phyloP scores from a whole-genome alignment of 1,140 invertebrate genomes.

The Penaeus vannamei region DNA sequence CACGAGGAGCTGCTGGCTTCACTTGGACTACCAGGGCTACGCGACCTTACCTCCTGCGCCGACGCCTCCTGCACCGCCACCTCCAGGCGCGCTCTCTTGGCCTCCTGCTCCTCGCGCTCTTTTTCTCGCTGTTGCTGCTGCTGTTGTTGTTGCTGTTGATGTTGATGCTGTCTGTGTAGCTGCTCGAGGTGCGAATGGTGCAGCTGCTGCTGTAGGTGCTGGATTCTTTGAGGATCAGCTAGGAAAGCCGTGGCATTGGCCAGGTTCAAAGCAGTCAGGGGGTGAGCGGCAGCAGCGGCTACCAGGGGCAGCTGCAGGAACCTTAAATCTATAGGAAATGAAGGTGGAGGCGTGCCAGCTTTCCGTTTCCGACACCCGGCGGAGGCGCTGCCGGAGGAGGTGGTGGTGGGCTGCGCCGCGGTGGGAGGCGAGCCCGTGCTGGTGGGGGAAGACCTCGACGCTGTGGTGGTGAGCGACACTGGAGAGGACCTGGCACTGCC shows the following conservation, averaged over 20 bases:
- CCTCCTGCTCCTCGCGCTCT: constrained; percentile 56
- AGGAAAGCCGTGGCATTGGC: constrained; percentile 59
- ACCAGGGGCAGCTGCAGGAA: constrained; percentile 64
- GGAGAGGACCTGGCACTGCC: constrained; percentile 55
- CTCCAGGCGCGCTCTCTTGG: constrained; percentile 46
- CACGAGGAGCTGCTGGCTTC: constrained; percentile 65
- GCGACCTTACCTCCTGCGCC: constrained; percentile 41
- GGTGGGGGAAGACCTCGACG: constrained; percentile 62
- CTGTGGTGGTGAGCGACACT: constrained; percentile 59
- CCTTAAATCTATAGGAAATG: constrained; percentile 65
- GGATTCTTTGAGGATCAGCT: constrained; percentile 61
- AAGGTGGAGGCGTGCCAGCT: constrained; percentile 55
- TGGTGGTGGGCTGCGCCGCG: constrained; percentile 60
- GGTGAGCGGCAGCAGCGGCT: constrained; percentile 64
- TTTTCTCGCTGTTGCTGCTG: constrained; percentile 58
- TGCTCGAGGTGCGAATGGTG: constrained; percentile 65
- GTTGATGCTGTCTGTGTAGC: constrained; percentile 46
- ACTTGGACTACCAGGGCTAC: constrained; percentile 52
- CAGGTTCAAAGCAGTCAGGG: constrained; percentile 58
- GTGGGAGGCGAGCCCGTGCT: constrained; percentile 65
- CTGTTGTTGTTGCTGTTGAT: constrained; percentile 51
- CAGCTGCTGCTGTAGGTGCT: constrained; percentile 66
- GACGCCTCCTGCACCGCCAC: constrained; percentile 35
- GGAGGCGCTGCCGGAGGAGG: constrained; percentile 58
- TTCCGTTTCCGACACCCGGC: constrained; percentile 64